These are phyloP conservation scores for Calameuta pallipes DNA, from an alignment of 2,888 invertebrate genomes.

Conservation along the genomic window DNA sequence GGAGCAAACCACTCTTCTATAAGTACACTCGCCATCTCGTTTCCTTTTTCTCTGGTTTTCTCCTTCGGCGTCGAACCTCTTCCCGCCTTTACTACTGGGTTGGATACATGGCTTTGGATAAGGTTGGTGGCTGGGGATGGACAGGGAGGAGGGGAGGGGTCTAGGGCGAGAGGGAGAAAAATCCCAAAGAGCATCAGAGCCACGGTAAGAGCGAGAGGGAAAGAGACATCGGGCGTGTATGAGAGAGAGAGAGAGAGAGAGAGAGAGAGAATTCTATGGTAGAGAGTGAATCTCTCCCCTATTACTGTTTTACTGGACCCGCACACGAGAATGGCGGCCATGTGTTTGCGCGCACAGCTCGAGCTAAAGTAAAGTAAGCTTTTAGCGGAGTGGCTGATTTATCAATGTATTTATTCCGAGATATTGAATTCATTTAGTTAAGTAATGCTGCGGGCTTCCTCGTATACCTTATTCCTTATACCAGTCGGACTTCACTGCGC, in stretches of 20 bases:
- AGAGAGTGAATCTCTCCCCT: slow-evolving; percentile 11
- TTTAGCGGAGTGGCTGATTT: slow-evolving; percentile 66
- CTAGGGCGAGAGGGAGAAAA: background rate
- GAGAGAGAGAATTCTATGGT: background rate
- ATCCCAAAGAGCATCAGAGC: background rate
- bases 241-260: background rate
- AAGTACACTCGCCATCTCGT: slow-evolving; percentile 48
- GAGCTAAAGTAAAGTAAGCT: slow-evolving; percentile 61
- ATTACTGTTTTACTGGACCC: background rate
- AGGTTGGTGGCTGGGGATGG: background rate
- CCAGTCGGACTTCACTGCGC: background rate
- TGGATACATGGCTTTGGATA: background rate
- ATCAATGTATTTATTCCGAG: slow-evolving; percentile 66
- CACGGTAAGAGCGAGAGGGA: too few species aligned
- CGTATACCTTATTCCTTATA: background rate
- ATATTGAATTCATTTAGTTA: slow-evolving; percentile 66
- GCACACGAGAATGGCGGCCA: background rate
- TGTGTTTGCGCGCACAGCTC: slow-evolving; percentile 5
- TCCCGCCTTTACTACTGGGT: background rate
- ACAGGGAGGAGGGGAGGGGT: too few species aligned
- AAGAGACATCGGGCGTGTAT: too few species aligned
- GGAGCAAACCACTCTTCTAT: slow-evolving; percentile 57
- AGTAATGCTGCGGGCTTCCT: slow-evolving; percentile 46
- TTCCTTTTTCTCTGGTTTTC: slow-evolving; percentile 19
- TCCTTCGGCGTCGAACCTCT: slow-evolving; percentile 3